Evolutionary conservation across 2,888 invertebrate species (phyloP), one percentile per base, ranked within the genome.

Genomic region (Heteromurus nitidus): DNA sequence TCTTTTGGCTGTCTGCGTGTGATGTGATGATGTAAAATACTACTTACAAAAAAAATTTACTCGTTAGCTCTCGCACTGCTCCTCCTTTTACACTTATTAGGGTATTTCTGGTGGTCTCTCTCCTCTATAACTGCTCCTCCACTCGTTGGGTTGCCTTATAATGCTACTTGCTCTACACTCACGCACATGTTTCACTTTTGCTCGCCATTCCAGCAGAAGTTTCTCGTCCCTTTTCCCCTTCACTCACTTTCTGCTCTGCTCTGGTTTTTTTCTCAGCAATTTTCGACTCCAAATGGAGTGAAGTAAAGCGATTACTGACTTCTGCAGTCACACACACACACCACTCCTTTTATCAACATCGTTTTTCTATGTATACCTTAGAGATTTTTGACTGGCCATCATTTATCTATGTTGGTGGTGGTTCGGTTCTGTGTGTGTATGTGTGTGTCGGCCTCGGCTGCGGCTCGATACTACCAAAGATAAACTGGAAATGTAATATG

Each of bases 11-110:
- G 30, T 68, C 16, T 65, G 75, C 44, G 53, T 70, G 47, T 26
- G 65, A 73, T 79, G 79, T 67, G 80, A 80, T 72, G 80, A 73
- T 80, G 80, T 80, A 80, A 80, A 80, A 80, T 50, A 31, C 69
- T 44, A 73, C 73, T 73, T 80, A 72, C 64, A 67, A 67, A 79
- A 70, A 69, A 55, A 60, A 65, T 60, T 28, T 24, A 65, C 72
- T 80, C 72, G 72, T 72, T 72, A 55, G 53, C 53, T 73, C 47
- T n/a, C n/a, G n/a, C n/a, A n/a, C n/a, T 73, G 67, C 80, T 80
- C 80, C 80, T 80, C 80, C 80, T 80, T 80, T 80, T 80, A 80
- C 80, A 80, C 80, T 80, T 80, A 80, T 80, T 80, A 80, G 80
- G 73, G 73, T 67, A 60, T 79, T 80, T 80, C 67, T 80, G 80